phyloP scores from a whole-genome alignment of 1,140 invertebrate species.

The Macrobrachium rosenbergii region DNA sequence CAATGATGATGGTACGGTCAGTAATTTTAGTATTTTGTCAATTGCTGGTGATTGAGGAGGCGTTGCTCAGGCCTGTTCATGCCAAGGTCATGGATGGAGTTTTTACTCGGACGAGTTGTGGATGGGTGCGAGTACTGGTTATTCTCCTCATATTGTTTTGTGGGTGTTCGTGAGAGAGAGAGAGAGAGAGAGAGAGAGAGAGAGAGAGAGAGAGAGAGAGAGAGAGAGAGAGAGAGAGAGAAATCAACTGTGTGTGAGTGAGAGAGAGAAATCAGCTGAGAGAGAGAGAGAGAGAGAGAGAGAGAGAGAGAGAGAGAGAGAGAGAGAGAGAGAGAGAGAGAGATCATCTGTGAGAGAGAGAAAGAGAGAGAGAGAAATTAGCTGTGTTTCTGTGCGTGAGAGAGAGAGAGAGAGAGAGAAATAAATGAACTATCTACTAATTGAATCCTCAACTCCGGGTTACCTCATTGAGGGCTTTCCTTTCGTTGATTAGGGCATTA shows the following conservation, averaged over 20 bases:
- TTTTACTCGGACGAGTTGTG: background rate
- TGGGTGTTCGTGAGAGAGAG: background rate
- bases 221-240: background rate
- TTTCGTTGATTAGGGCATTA: no score
- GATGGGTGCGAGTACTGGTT: background rate
- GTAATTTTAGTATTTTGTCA: no score
- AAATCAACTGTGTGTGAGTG: no score
- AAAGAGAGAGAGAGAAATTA: constrained; percentile 1
- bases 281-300: constrained; percentile 14
- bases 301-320: constrained; percentile 5
- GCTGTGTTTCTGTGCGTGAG: no score
- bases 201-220: background rate
- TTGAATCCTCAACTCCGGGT: no score
- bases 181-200: background rate
- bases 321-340: constrained; percentile 12
- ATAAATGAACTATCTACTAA: no score
- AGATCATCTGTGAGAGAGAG: no score
- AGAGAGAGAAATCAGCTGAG: background rate
- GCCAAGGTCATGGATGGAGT: background rate
- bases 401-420: background rate
- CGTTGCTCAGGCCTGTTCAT: no score
- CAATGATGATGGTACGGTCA: no score
- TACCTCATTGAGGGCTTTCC: no score
- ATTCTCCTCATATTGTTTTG: background rate
- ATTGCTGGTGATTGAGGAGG: no score